These are phyloP conservation scores for Cebidichthys violaceus DNA, from an alignment of 2,113 vertebrate genomes.

Conservation along the genomic window DNA sequence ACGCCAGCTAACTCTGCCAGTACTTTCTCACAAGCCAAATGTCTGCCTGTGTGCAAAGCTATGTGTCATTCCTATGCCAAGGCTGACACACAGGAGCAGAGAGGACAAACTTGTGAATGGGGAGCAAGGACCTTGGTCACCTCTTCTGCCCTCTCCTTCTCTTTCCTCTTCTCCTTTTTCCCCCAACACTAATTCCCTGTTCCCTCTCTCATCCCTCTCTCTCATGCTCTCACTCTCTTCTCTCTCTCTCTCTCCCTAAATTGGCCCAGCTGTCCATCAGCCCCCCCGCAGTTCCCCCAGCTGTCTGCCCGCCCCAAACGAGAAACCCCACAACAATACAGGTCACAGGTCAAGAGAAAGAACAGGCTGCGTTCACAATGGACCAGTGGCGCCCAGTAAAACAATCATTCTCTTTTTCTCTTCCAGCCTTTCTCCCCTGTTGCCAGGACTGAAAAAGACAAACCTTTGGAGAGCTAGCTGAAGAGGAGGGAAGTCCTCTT, in stretches of 20 bases:
- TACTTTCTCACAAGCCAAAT: slow-evolving; percentile 73
- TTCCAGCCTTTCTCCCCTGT: slow-evolving; percentile 59
- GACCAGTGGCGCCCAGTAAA: slow-evolving; percentile 84
- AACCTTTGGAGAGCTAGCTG: slow-evolving; percentile 77
- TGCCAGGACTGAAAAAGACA: slow-evolving; percentile 85
- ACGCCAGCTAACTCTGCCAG: slow-evolving; percentile 52
- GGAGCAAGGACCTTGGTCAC: slow-evolving; percentile 70
- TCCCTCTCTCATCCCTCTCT: slow-evolving; percentile 53
- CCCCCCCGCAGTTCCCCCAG: slow-evolving; percentile 80
- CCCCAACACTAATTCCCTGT: slow-evolving; percentile 50
- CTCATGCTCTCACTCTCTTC: slow-evolving; percentile 64
- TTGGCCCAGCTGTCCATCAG: slow-evolving; percentile 86
- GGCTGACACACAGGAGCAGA: slow-evolving; percentile 58
- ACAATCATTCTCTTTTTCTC: slow-evolving; percentile 84
- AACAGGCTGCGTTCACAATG: slow-evolving; percentile 88
- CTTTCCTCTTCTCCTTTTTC: slow-evolving; percentile 45
- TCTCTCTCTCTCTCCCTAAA: slow-evolving; percentile 58
- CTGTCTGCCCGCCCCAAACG: slow-evolving; percentile 81
- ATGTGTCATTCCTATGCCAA: slow-evolving; percentile 77
- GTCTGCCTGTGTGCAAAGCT: slow-evolving; percentile 75
- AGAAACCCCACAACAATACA: slow-evolving; percentile 83
- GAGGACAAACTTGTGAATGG: slow-evolving; percentile 70
- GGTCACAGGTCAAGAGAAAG: slow-evolving; percentile 89
- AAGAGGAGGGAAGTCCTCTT: slow-evolving; percentile 66
- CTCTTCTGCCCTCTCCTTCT: slow-evolving; percentile 67